phyloP scores from a whole-genome alignment of 2,888 invertebrate genomes.

The Drosophila neonasuta region DNA sequence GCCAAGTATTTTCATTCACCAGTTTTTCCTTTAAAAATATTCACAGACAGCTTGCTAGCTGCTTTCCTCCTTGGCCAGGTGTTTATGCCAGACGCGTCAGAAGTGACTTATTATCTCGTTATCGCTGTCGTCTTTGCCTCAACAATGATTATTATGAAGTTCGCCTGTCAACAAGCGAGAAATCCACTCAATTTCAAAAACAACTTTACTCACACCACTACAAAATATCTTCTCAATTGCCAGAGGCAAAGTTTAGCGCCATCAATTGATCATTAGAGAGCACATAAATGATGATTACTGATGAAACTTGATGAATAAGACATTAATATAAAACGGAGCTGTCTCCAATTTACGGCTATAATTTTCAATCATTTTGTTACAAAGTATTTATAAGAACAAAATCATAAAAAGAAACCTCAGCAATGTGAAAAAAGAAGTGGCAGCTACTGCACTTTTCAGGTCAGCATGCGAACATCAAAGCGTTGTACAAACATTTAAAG shows the following conservation, averaged over 20 bases:
- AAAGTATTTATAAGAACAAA: neutral
- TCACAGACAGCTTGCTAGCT: conserved; percentile 22
- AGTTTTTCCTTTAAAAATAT: conserved; percentile 33
- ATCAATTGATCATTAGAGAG: conserved; percentile 68
- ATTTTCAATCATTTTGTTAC: conserved; percentile 6
- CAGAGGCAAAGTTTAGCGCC: conserved; percentile 41
- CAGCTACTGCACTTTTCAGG: conserved; percentile 54
- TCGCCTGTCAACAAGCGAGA: conserved; percentile 50
- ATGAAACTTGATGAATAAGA: neutral
- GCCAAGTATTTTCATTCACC: conserved; percentile 53
- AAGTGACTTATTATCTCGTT: conserved; percentile 59
- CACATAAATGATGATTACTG: conserved; percentile 36
- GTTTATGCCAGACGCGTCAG: conserved; percentile 44
- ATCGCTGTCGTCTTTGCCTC: conserved; percentile 39
- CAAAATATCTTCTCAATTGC: conserved; percentile 19
- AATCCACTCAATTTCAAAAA: conserved; percentile 62
- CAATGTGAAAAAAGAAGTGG: conserved; percentile 13
- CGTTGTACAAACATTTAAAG: conserved; percentile 75
- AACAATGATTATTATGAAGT: conserved; percentile 68
- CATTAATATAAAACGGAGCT: neutral
- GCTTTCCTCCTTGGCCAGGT: conserved; percentile 43
- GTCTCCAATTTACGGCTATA: neutral
- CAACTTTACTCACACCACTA: conserved; percentile 10
- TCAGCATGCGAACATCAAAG: conserved; percentile 66
- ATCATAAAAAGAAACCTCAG: neutral